Evolutionary conservation across 1,140 invertebrate species (phyloP).

Genomic region (Sesamia nonagrioides): DNA sequence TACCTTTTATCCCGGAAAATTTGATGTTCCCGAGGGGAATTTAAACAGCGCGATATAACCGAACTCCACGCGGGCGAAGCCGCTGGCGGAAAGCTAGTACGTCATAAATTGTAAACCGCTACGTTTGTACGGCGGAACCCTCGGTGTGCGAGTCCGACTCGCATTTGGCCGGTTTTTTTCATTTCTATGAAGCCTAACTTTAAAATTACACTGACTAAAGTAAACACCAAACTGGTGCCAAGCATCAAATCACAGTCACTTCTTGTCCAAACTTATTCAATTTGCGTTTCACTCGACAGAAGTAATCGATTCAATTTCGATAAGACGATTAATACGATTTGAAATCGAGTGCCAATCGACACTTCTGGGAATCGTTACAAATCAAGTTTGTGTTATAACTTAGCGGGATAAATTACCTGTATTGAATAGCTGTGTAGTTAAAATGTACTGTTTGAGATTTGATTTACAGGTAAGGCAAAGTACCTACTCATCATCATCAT

Average conservation of each 20-base stretch:
- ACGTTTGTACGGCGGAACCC: too few species aligned
- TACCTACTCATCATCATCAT: too few species aligned
- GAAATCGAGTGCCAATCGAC: conserved; percentile 26
- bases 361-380: conserved; percentile 29
- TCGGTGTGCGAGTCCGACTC: too few species aligned
- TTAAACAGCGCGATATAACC: too few species aligned
- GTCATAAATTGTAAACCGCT: too few species aligned
- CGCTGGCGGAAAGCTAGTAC: too few species aligned
- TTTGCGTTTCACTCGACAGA: conserved; percentile 36
- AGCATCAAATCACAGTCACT: conserved; percentile 38
- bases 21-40: too few species aligned
- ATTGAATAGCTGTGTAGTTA: neutral
- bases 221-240: conserved; percentile 30
- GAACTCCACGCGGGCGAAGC: too few species aligned
- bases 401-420: neutral
- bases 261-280: conserved; percentile 51
- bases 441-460: too few species aligned
- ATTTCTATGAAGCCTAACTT: neutral
- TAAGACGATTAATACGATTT: conserved; percentile 47
- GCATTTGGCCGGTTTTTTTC: too few species aligned
- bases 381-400: conserved; percentile 20
- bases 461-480: too few species aligned
- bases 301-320: conserved; percentile 43
- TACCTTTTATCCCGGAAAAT: too few species aligned
- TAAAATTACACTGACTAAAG: conserved; percentile 3